Base-by-base conservation (phyloP, 2,888 invertebrate genomes). In the Exephanes ischioxanthus region DNA sequence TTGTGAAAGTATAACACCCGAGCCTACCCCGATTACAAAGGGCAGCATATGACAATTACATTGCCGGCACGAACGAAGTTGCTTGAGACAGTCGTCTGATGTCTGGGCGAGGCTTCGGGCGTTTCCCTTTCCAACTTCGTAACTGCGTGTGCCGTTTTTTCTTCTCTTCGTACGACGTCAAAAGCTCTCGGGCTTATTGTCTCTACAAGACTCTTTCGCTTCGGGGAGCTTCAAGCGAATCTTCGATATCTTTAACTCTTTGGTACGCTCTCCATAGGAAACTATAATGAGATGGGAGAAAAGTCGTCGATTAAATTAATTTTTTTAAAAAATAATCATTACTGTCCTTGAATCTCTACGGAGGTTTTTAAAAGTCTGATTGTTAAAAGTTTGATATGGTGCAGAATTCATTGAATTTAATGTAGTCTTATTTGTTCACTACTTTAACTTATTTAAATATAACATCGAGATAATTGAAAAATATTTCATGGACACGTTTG, bases 41-140 rank as follows among this genome's bases (percentile, higher is more conserved):
- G 22, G 58, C 58, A 19, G 26, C 45, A 61, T 61, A 75, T 61
- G 16, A 58, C 73, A 75, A 61, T 75, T 75, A 75, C 45, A 75
- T 22, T 61, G 41, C 41, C 41, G 22, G 14, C 14, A 22, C 9
- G 26, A 58, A 22, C 11, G 22, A 58, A 58, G 22, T 22, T 26
- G 26, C 26, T 58, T 58, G 58, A 58, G 58, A 58, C 26, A 26
- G 58, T 26, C 58, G 26, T 58, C 26, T 58, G 58, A 58, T 26
- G 58, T 58, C 58, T 58, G 58, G 11, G 22, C 58, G 26, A 58
- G 22, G 26, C 58, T 58, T 58, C 58, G 58, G 26, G 58, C 14
- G 16, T 22, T 14, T 14, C 4, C 58, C 5, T 22, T 19, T 9
- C 55, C 22, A 14, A 26, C 58, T 58, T 58, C 14, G 14, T 9